Evolutionary conservation across 2,113 vertebrate genomes (phyloP).

Genomic region (Gila orcuttii): DNA sequence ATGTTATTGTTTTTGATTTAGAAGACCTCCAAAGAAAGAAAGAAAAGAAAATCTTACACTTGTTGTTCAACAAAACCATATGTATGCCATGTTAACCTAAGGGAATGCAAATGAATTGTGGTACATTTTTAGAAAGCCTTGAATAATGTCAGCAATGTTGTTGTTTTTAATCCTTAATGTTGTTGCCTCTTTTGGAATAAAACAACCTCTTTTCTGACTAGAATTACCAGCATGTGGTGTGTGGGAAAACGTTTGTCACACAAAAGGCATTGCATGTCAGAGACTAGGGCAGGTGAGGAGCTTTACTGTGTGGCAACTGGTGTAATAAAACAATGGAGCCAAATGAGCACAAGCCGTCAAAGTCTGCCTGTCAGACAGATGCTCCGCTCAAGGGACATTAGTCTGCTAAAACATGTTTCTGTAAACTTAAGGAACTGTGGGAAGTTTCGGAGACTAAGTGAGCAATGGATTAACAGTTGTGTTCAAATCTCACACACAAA

Average conservation of each 20-base stretch:
- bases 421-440: neutral
- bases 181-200: conserved; percentile 19
- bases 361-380: conserved; percentile 4
- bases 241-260: conserved; percentile 33
- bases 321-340: conserved; percentile 24
- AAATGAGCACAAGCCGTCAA: neutral
- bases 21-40: neutral
- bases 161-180: neutral
- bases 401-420: neutral
- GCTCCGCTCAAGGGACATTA: neutral
- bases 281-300: conserved; percentile 40
- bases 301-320: conserved; percentile 24
- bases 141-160: conserved; percentile 1
- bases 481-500: neutral
- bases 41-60: neutral
- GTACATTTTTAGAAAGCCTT: conserved; percentile 2
- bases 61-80: neutral
- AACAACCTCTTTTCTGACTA: conserved; percentile 33
- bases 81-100: neutral
- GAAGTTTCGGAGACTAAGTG: neutral
- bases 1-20: neutral
- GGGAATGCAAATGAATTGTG: neutral
- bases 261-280: conserved; percentile 34
- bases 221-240: conserved; percentile 37
- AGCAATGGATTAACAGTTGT: neutral